These are phyloP conservation scores for Nebria salina DNA, from an alignment of 2,888 invertebrate genomes.

Conservation along the genomic window DNA sequence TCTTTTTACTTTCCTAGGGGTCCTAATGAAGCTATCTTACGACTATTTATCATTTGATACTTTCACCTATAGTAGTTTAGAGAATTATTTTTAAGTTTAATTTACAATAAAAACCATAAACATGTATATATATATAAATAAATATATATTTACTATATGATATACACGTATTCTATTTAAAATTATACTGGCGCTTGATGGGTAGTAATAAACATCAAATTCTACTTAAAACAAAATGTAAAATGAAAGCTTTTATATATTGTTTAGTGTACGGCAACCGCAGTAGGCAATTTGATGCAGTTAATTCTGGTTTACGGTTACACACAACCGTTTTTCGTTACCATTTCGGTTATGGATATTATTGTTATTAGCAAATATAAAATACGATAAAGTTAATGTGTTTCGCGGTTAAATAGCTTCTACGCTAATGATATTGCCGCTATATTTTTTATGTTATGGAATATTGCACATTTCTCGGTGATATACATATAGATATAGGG, in stretches of 20 bases:
- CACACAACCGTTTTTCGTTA: not conserved
- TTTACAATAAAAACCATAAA: too few species aligned
- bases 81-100: too few species aligned
- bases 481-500: too few species aligned
- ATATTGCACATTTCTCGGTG: not conserved
- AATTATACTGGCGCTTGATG: not conserved
- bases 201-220: not conserved
- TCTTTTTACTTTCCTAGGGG: not conserved
- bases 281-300: constrained; percentile 6
- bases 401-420: not conserved
- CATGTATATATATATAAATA: too few species aligned
- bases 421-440: too few species aligned
- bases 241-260: not conserved
- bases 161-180: not conserved
- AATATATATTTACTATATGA: not conserved
- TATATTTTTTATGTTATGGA: not conserved
- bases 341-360: constrained; percentile 1
- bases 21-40: not conserved
- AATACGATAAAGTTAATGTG: not conserved
- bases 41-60: not conserved
- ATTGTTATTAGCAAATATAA: not conserved
- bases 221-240: not conserved
- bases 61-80: not conserved
- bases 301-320: constrained; percentile 21
- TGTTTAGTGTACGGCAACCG: not conserved